Base-by-base conservation (phyloP, 2,888 invertebrate species). In the Drosophila picticornis region DNA sequence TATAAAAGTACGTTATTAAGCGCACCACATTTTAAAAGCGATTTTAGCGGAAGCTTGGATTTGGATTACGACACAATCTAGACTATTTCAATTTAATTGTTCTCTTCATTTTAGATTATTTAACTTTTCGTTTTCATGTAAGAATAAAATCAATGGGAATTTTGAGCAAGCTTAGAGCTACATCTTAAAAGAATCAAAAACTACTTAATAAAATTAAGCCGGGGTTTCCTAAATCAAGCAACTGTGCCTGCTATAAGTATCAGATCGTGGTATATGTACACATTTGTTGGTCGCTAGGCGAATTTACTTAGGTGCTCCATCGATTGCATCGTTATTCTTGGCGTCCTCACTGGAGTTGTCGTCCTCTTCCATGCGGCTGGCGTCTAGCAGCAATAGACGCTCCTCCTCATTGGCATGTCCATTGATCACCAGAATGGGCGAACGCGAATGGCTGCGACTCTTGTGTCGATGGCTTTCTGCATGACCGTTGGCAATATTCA, bases 361-460 rank as follows among this genome's bases (percentile, higher is more conserved):
- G 34, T 86, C 89, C 31, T 84, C 89, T 1, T 87, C 89, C 88
- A 87, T 89, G 34, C 76, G 83, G 34, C 72, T 76, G 38, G 65
- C 72, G 38, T 83, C 83, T 5, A 89, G 38, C 3, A 89, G 74
- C 0, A 64, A 64, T 36, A 72, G 34, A 2, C 77, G 77, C 29
- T 87, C 89, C 57, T 89, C 89, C 38, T 81, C 83, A 31, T 74
- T 76, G 36, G 76, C 88, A 60, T 89, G 85, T 0, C 89, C 89
- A 57, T 63, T 55, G 27, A 55, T 66, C 19, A 50, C 68, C 29
- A 67, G 55, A 32, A 64, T 77, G 1, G 86, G 89, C 0, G 89
- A 86, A 4, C 91, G 83, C 2, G 91, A 90, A n/a, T 80, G 84
- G 36, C 86, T 88, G 36, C 84, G 80, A 43, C 82, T 77, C 5